Percentiles rank a stretch among this genome's conserved stretches.
Evolutionary conservation across 2,113 vertebrate genomes (phyloP).

Genomic region (Chloropsis cyanopogon): DNA sequence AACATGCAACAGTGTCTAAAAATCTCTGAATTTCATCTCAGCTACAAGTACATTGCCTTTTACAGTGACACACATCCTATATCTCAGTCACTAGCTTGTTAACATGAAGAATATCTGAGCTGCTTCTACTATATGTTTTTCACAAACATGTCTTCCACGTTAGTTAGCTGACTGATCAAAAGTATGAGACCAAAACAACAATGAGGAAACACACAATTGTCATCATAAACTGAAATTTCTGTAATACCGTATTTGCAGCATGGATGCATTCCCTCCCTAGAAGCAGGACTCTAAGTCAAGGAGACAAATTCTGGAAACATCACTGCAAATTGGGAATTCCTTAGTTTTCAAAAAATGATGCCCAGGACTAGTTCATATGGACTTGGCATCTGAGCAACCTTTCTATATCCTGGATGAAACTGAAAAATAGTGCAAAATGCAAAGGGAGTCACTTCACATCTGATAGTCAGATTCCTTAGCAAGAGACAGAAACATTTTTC

Average conservation of each 20-base stretch:
- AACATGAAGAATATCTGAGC: background rate
- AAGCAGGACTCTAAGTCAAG: background rate
- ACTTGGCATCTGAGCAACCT: background rate
- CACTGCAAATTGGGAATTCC: background rate
- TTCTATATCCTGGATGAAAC: background rate
- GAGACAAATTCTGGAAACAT: background rate
- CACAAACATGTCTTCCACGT: background rate
- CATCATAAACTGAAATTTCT: background rate
- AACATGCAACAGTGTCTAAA: background rate
- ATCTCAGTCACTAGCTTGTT: background rate
- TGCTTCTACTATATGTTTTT: background rate
- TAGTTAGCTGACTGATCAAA: background rate
- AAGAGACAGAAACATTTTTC: background rate
- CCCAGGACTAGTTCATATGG: background rate
- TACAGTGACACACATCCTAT: background rate
- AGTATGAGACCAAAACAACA: background rate
- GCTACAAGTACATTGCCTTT: background rate
- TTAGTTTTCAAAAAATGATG: background rate
- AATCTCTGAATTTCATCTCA: background rate
- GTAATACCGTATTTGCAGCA: background rate
- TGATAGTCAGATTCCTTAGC: background rate
- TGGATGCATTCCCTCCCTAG: background rate
- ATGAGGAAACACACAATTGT: fast-evolving
- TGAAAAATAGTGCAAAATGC: background rate
- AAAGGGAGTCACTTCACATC: background rate